Conservation (phyloP, 2,797 vertebrate species). For the Myotis planiceps region DNA sequence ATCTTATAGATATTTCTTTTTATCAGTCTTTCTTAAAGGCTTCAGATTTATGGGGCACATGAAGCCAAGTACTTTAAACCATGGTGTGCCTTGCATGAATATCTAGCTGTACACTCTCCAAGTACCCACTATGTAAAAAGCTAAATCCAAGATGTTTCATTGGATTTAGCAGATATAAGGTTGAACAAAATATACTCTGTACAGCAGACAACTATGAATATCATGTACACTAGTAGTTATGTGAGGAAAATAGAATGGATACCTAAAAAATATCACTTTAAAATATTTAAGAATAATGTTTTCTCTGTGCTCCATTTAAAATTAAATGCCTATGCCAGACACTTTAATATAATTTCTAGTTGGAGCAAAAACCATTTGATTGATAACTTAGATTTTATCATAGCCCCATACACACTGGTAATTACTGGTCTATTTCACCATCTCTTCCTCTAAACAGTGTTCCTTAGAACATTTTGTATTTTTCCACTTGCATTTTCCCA, state of each 20-base stretch:
- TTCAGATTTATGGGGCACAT: neutral
- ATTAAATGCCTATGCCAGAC: neutral
- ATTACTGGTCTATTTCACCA: neutral
- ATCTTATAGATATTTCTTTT: neutral
- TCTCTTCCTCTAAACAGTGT: slow-evolving; percentile 15
- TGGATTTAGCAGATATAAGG: neutral
- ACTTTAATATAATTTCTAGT: neutral
- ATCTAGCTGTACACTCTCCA: neutral
- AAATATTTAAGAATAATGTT: neutral
- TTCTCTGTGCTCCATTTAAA: neutral
- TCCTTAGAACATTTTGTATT: neutral
- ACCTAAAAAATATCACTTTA: neutral
- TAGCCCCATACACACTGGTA: neutral
- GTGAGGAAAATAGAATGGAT: neutral
- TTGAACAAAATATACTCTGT: neutral
- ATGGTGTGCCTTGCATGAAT: neutral
- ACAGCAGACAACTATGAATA: neutral
- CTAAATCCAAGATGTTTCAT: neutral
- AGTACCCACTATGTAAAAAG: neutral
- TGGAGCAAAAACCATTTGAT: slow-evolving; percentile 12
- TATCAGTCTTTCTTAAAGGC: neutral
- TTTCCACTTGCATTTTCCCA: neutral
- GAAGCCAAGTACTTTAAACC: neutral
- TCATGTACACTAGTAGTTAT: neutral
- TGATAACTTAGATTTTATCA: neutral